These are phyloP conservation scores for Vidua chalybeata DNA, from an alignment of 2,113 vertebrate genomes.

Conservation along the genomic window DNA sequence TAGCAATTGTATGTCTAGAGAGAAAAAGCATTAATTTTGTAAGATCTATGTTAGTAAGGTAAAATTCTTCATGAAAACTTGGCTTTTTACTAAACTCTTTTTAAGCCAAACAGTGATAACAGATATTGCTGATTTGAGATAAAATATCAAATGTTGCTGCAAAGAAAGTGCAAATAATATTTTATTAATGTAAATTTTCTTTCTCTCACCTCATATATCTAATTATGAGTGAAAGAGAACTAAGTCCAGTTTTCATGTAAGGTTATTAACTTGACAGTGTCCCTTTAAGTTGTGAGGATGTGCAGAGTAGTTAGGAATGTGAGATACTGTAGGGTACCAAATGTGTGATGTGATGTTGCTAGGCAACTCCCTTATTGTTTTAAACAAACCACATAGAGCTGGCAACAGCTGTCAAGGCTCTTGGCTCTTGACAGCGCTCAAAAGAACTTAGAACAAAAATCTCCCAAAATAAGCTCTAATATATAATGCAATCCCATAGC, in stretches of 20 bases:
- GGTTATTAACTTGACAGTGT: slow-evolving; percentile 10
- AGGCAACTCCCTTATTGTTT: slow-evolving; percentile 75
- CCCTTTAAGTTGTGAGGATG: slow-evolving; percentile 56
- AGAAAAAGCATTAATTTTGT: neutral
- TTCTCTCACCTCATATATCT: neutral
- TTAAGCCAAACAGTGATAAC: neutral
- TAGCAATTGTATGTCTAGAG: neutral
- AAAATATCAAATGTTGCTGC: neutral
- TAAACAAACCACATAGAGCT: slow-evolving; percentile 71
- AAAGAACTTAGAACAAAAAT: slow-evolving; percentile 71
- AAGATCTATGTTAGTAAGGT: neutral
- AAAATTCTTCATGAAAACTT: neutral
- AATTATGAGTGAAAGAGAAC: neutral
- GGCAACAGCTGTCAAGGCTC: slow-evolving; percentile 73
- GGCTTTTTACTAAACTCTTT: neutral
- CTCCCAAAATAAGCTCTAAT: slow-evolving; percentile 62
- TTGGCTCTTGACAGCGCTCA: slow-evolving; percentile 69
- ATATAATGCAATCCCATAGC: slow-evolving; percentile 10
- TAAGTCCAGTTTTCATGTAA: neutral
- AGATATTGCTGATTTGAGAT: neutral
- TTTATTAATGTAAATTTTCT: neutral
- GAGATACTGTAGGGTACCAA: slow-evolving; percentile 69
- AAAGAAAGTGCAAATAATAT: neutral
- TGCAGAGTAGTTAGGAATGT: slow-evolving; percentile 68
- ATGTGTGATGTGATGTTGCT: slow-evolving; percentile 74